These are phyloP conservation scores for Fregata magnificens DNA, from an alignment of 2,113 vertebrate genomes.

Conservation along the genomic window DNA sequence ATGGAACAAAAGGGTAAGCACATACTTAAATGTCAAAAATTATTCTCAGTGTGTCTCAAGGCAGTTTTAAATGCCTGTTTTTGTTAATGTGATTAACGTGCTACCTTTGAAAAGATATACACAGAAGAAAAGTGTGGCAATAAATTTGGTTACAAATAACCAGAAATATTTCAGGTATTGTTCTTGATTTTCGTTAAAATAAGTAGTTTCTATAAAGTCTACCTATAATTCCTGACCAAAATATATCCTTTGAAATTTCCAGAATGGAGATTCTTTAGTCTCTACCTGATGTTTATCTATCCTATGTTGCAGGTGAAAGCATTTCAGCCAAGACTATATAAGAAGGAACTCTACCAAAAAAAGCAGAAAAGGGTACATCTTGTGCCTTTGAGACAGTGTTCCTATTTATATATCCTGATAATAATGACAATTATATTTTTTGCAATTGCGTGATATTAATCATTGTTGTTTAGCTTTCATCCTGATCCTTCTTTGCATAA, in stretches of 20 bases:
- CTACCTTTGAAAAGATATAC: background rate
- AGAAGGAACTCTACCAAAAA: background rate
- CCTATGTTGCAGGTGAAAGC: background rate
- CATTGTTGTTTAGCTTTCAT: background rate
- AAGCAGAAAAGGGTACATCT: background rate
- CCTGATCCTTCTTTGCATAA: background rate
- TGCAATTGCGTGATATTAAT: background rate
- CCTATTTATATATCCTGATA: background rate
- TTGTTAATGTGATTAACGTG: background rate
- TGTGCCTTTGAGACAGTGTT: background rate
- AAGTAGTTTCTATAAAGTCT: background rate
- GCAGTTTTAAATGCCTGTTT: slow-evolving; percentile 12
- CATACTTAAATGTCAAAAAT: slow-evolving; percentile 27
- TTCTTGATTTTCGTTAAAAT: background rate
- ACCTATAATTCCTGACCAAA: background rate
- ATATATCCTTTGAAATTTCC: background rate
- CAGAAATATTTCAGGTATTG: background rate
- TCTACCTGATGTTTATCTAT: background rate
- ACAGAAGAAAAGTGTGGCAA: background rate
- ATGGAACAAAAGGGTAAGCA: slow-evolving; percentile 20
- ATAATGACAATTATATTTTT: background rate
- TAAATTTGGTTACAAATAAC: background rate
- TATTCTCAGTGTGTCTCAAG: background rate
- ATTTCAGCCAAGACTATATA: background rate
- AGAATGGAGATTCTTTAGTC: background rate